Conservation (phyloP, 2,113 vertebrate genomes). For the Cephalopterus ornatus region DNA sequence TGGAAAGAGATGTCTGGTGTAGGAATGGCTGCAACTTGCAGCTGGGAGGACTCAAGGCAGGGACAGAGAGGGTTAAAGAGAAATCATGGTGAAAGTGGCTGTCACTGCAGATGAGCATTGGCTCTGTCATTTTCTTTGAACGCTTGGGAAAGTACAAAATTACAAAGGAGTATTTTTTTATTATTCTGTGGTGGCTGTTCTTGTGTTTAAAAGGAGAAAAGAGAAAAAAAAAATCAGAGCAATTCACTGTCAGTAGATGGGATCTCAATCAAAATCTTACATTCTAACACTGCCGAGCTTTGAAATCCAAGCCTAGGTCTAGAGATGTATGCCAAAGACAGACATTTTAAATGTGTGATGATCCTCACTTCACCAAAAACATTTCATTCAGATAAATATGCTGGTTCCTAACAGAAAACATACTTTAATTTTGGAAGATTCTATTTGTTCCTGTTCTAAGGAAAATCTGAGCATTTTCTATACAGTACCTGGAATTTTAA, state of each 20-base stretch:
- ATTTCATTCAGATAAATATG: neutral
- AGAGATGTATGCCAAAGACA: neutral
- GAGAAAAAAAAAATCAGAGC: neutral
- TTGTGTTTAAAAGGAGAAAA: neutral
- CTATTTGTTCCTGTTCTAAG: neutral
- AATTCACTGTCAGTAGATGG: neutral
- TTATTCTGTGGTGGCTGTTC: neutral
- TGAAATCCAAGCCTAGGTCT: slow-evolving; percentile 4
- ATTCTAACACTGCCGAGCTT: neutral
- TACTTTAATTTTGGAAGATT: neutral
- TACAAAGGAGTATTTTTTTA: neutral
- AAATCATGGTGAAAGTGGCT: neutral
- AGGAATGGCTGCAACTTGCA: accelerated
- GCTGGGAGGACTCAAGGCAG: neutral
- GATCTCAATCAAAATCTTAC: neutral
- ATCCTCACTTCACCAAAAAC: neutral
- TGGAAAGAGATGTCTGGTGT: neutral
- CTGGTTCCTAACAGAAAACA: neutral
- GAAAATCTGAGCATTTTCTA: neutral
- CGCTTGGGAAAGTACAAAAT: neutral
- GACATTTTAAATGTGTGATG: neutral
- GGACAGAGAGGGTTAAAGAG: neutral
- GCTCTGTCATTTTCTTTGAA: neutral
- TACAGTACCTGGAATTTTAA: neutral
- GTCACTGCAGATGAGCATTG: neutral